Conservation (phyloP, 2,797 vertebrate species). For the Eutrigla gurnardus region DNA sequence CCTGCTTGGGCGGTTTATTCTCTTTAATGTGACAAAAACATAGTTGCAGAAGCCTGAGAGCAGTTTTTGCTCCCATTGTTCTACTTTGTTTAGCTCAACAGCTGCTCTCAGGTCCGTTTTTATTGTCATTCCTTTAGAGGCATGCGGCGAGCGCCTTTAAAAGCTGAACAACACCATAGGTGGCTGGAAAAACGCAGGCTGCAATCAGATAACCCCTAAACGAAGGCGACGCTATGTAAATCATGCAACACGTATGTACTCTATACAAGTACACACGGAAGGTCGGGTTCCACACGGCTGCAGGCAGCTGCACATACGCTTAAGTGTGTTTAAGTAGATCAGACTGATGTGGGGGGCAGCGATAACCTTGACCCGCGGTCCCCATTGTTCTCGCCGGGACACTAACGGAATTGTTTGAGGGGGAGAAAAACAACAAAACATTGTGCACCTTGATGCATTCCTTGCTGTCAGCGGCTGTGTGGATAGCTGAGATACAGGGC, state of each 20-base stretch:
- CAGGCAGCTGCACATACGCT: constrained; percentile 35
- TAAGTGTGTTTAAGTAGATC: constrained; percentile 53
- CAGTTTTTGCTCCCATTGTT: constrained; percentile 32
- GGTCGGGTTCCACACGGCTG: constrained; percentile 44
- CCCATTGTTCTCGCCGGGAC: constrained; percentile 56
- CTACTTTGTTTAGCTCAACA: constrained; percentile 31
- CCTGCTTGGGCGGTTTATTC: not conserved
- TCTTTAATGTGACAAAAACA: not conserved
- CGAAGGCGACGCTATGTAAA: constrained; percentile 44
- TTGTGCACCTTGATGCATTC: constrained; percentile 72
- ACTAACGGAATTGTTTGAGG: constrained; percentile 59
- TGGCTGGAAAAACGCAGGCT: constrained; percentile 45
- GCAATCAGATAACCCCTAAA: constrained; percentile 49
- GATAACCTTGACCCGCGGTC: constrained; percentile 41
- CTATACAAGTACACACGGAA: constrained; percentile 2
- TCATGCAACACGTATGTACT: constrained; percentile 24
- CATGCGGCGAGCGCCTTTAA: constrained; percentile 29
- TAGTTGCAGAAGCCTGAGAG: not conserved
- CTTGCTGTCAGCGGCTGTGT: constrained; percentile 63
- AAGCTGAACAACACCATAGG: constrained; percentile 41
- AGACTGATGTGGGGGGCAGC: constrained; percentile 27
- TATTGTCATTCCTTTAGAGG: constrained; percentile 28
- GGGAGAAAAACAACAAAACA: constrained; percentile 8
- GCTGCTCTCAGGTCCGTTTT: constrained; percentile 49
- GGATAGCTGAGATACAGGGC: constrained; percentile 60